Base-by-base conservation (phyloP, 1,140 invertebrate species). In the Drosophila ogumai region DNA sequence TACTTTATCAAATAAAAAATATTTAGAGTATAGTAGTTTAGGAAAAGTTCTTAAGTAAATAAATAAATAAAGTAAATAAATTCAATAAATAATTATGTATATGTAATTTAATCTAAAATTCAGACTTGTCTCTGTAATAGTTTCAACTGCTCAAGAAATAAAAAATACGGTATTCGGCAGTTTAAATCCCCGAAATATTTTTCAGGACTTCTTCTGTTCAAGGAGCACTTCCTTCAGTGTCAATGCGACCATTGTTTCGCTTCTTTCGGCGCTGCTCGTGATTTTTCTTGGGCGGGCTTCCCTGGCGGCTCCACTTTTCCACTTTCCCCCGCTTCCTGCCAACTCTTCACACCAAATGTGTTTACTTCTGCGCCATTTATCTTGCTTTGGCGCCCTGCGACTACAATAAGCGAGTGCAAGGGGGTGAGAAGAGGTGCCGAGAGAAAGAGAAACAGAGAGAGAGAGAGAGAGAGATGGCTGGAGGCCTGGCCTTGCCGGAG, bases 281-380 rank as follows among this genome's bases (percentile, higher is more conserved):
- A 81, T 81, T 81, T 81, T 65, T 61, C 79, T 81, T 64, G 75
- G 75, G 43, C 34, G 58, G 58, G 10, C 40, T 64, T 64, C 43
- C 50, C 60, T 38, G 44, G 41, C 50, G 49, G 15, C 61, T 69
- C 36, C 66, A 41, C 36, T 54, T 36, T 31, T 40, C 55, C 31
- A 46, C 61, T 55, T 44, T 49, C 63, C 54, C 60, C 69, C 59
- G 65, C 57, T 69, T 31, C 46, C 61, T 43, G 25, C 13, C 56
- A 56, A 65, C 61, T 88, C 86, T 86, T 86, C 75, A 86, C 82
- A 86, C 82, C 75, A 75, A 79, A 76, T 88, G 82, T 86, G 82
- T 86, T 87, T 86, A 87, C 82, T 86, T 87, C 82, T 79, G 75
- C 58, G 82, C 82, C 82, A 86, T 86, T 86, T 86, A 82, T 86